Base-by-base conservation (phyloP, 2,888 invertebrate genomes). In the Gastracanthus pulcherrimus region DNA sequence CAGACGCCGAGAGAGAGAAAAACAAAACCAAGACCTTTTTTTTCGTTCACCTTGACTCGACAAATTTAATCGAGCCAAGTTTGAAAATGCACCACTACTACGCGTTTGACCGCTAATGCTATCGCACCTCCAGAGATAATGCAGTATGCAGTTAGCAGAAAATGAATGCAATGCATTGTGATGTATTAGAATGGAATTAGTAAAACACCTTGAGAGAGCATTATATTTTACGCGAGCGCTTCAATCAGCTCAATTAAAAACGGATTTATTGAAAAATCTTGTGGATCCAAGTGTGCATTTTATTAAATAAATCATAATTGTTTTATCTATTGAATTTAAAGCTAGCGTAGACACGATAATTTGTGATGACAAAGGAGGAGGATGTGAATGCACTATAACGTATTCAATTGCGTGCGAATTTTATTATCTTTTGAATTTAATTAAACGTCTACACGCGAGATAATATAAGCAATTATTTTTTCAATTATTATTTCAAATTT, bases 381-480 rank as follows among this genome's bases (percentile, higher is more conserved):
- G n/a, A n/a, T n/a, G n/a, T n/a, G n/a, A n/a, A n/a, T n/a, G n/a
- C n/a, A n/a, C n/a, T n/a, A n/a, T n/a, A n/a, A n/a, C 9, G 26
- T 38, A 58, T 58, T 29, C 6, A 55, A 71, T 38, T 4, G 74
- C 64, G 23, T 64, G 64, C 19, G 51, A 75, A 75, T 31, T 36
- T 31, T 58, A 36, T 55, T 71, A 55, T 13, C n/a, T n/a, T n/a
- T 26, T 60, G 71, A 41, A 58, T 71, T 9, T 0, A 62, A 26
- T 55, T 0, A 36, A 36, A 55, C 23, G 16, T 19, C 2, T 9
- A 58, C 19, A 58, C n/a, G n/a, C n/a, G n/a, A n/a, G n/a, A n/a
- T n/a, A n/a, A n/a, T n/a, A n/a, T n/a, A n/a, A n/a, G n/a, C n/a
- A n/a, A n/a, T n/a, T n/a, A n/a, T n/a, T n/a, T n/a, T n/a, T n/a